Evolutionary conservation across 2,888 invertebrate species (phyloP).

Genomic region (Amitus sp.): DNA sequence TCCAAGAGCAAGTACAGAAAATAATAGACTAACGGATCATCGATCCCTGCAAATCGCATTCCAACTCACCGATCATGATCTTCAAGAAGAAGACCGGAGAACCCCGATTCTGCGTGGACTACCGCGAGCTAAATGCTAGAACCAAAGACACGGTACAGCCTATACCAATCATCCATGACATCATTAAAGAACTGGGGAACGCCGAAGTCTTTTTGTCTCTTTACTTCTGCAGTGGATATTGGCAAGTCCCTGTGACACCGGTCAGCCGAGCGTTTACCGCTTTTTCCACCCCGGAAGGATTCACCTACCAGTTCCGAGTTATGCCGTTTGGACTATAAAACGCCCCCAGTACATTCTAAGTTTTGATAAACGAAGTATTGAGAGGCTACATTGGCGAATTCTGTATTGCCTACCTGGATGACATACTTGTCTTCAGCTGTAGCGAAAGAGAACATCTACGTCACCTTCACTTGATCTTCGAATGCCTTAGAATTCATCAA

Average conservation of each 20-base stretch:
- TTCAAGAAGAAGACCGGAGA: conserved; percentile 26
- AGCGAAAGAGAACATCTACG: conserved; percentile 39
- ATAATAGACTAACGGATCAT: conserved; percentile 37
- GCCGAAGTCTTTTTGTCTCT: conserved; percentile 46
- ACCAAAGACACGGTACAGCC: conserved; percentile 33
- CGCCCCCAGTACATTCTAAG: neutral
- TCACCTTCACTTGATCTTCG: conserved; percentile 35
- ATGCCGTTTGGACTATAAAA: neutral
- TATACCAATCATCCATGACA: conserved; percentile 41
- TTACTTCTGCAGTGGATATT: conserved; percentile 49
- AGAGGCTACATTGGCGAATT: neutral
- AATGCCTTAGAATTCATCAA: conserved; percentile 27
- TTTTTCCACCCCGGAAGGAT: conserved; percentile 47
- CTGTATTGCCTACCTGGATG: neutral
- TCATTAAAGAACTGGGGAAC: conserved; percentile 43
- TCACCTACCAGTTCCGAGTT: conserved; percentile 45
- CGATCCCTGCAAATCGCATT: conserved; percentile 26
- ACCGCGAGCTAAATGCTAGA: conserved; percentile 42
- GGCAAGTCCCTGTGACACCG: conserved; percentile 48
- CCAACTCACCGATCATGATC: conserved; percentile 38
- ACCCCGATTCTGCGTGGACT: conserved; percentile 37
- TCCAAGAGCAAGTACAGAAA: conserved; percentile 26
- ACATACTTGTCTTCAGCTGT: neutral
- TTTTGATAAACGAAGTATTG: neutral
- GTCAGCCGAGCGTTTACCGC: conserved; percentile 38